Percentiles rank a stretch among this genome's conserved stretches.
These are phyloP conservation scores for Drosophila bunnanda DNA, from an alignment of 2,888 invertebrate genomes.

Conservation along the genomic window DNA sequence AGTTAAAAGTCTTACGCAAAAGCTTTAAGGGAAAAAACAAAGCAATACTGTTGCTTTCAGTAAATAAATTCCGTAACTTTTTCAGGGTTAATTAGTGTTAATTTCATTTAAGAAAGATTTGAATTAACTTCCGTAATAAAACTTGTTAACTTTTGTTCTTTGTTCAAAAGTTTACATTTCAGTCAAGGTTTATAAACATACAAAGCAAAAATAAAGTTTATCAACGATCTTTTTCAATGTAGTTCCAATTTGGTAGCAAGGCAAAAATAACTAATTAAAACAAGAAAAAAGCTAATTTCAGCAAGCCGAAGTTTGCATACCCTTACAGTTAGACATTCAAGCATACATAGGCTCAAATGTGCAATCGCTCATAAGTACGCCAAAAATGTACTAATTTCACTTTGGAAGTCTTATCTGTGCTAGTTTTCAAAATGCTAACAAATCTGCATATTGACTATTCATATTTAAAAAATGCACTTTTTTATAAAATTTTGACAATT, in stretches of 20 bases:
- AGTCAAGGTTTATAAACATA: not conserved
- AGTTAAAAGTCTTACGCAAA: not conserved
- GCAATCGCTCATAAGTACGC: no score
- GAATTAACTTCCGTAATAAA: not conserved
- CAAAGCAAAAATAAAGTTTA: not conserved
- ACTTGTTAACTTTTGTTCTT: not conserved
- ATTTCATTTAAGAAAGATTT: not conserved
- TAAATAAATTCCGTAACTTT: not conserved
- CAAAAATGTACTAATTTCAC: no score
- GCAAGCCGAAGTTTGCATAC: no score
- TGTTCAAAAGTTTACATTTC: not conserved
- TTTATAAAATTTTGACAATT: no score
- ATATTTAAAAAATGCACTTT: no score
- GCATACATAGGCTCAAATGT: no score
- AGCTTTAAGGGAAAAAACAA: not conserved
- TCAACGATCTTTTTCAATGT: not conserved
- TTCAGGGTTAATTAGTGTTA: not conserved
- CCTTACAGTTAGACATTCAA: no score
- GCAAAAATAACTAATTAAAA: not conserved
- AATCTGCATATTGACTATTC: no score
- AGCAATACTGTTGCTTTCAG: conserved; percentile 1
- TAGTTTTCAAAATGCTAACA: no score
- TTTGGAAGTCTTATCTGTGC: no score
- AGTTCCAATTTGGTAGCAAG: not conserved
- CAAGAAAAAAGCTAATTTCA: no score